These are phyloP conservation scores for Neodiprion virginianus DNA, from an alignment of 1,140 invertebrate species.

Conservation along the genomic window DNA sequence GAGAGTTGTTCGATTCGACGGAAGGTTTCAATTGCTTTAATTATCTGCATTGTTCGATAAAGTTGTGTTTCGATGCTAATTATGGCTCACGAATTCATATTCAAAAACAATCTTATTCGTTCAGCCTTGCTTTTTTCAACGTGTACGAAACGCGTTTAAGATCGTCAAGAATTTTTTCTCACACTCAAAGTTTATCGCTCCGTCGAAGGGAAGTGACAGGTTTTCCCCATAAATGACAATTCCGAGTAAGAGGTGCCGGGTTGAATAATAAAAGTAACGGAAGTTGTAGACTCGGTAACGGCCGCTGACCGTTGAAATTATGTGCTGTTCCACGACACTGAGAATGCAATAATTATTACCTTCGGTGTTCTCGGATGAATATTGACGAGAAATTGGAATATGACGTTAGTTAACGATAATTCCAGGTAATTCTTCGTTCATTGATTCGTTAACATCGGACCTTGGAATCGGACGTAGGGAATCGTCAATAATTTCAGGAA, in stretches of 20 bases:
- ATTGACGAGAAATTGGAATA: background rate
- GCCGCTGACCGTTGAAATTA: background rate
- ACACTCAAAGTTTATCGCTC: too few relatives aligned
- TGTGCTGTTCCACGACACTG: background rate
- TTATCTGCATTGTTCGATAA: too few relatives aligned
- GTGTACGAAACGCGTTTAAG: too few relatives aligned
- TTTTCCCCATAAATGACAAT: conserved; percentile 1
- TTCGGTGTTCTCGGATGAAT: background rate
- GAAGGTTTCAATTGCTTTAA: too few relatives aligned
- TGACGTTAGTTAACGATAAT: background rate
- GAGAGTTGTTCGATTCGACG: background rate
- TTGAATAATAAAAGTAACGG: conserved; percentile 1
- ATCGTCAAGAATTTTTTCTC: too few relatives aligned
- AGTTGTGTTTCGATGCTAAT: too few relatives aligned
- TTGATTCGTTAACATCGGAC: background rate
- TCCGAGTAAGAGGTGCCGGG: background rate
- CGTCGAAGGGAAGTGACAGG: background rate
- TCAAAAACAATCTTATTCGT: too few relatives aligned
- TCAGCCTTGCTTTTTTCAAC: too few relatives aligned
- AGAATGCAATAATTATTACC: background rate
- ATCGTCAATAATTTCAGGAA: conserved; percentile 35
- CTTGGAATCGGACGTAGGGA: background rate
- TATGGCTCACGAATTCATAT: too few relatives aligned
- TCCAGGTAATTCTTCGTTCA: background rate
- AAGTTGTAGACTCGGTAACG: background rate